Base-by-base conservation (phyloP, 2,888 invertebrate species). In the Epinotia nisella region DNA sequence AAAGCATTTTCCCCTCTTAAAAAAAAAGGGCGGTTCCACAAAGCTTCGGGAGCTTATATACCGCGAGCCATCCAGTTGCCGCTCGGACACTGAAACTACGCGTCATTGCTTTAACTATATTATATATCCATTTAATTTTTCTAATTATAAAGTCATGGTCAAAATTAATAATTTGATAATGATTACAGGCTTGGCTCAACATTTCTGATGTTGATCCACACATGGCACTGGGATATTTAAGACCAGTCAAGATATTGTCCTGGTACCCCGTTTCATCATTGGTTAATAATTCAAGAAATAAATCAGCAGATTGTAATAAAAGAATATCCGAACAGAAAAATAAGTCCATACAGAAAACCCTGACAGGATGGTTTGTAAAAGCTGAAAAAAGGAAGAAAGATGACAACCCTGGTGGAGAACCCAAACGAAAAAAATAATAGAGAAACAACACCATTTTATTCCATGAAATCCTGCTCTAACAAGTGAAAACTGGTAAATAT, bases 271-370 rank as follows among this genome's bases (percentile, higher is more conserved):
- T 97, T 0, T 95, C 96, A 1, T 95, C 94, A 58, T 81, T 91
- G 59, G 97, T 97, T 0, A 97, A 97, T 82, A 96, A 96, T 83
- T 95, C 96, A 0, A 93, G 95, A 71, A 95, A 96, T 83, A 97
- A 97, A 87, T 92, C 91, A 39, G 81, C 86, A 0, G 88, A 94
- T 72, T 95, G 95, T 77, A 95, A 95, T 79, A 95, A 94, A 78
- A 94, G 91, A 49, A 77, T 92, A 53, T 69, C 78, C 51, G 82
- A 85, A 70, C 84, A 87, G 62, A 90, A 88, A 77, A 83, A 79
- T 59, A 84, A 83, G 75, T 81, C 78, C 70, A 83, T 86, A 76
- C 92, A 94, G 84, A 92, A 89, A 80, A 88, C 94, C 76, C 80
- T 95, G 78, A 92, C 89, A 76, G 82, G 87, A 0, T 94, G 92